Base-by-base conservation (phyloP, 37 sponge, comb jelly and placozoan genomes). In the Theonella swinhoei region DNA sequence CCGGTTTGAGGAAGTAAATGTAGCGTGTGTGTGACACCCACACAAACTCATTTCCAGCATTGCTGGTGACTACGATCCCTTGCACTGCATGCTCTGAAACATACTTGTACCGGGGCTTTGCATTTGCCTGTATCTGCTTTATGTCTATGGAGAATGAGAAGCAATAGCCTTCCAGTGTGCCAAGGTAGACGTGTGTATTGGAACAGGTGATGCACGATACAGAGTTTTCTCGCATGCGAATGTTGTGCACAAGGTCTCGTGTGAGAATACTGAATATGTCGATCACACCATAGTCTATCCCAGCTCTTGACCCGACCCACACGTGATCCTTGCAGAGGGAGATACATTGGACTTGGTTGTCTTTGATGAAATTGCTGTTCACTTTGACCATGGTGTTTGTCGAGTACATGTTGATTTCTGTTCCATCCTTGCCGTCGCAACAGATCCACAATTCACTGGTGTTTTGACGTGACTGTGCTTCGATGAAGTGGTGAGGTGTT, bases 81-180 rank as follows among this genome's bases (percentile, higher is more conserved):
- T 88, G 69, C 47, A 92, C 68, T 35, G 79, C 67, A 73, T 88
- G 65, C 64, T 80, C 82, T 25, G 93, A 88, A 41, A 93, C 59
- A 64, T 82, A 89, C 69, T 82, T 77, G 73, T 86, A 64, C n/a
- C 42, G 34, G 25, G 86, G 87, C 42, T 43, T 80, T 14, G 23
- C 72, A 69, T 83, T 81, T 29, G 64, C 66, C 26, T 72, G 87
- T 32, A 83, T 81, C 43, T 75, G 39, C 42, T 26, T 35, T 17
- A 87, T 62, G 32, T 86, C 80, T 0, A 35, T 74, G 60, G 41
- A 25, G 68, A 88, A 93, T 30, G 66, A 38, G 65, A 89, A 83
- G 31, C 85, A 80, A 69, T 82, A 93, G 25, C 93, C 93, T 65
- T 93, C 93, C 60, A 93, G 68, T 39, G 93, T 93, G 1, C 93